phyloP scores from a whole-genome alignment of 2,797 vertebrate species.

The Uromys caudimaculatus region DNA sequence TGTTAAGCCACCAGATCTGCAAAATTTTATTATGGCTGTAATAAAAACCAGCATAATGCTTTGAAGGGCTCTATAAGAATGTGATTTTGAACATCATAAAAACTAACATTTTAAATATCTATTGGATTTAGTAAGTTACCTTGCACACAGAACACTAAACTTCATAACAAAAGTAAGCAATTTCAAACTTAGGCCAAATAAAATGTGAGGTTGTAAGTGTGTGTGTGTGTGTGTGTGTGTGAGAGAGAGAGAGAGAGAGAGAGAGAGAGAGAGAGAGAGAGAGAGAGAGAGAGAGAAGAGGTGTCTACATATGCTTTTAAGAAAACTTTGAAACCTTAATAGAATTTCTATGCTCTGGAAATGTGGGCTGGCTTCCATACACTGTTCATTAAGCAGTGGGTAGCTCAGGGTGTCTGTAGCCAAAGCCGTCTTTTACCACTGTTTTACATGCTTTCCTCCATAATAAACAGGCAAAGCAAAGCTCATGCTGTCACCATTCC shows the following conservation, averaged over 20 bases:
- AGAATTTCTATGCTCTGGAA: constrained; percentile 57
- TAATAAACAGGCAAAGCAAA: not conserved
- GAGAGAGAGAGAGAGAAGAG: not conserved
- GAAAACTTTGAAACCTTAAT: constrained; percentile 19
- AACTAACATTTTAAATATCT: constrained; percentile 16
- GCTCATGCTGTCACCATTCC: not conserved
- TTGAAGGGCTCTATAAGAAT: not conserved
- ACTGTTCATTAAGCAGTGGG: constrained; percentile 40
- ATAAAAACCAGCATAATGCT: not conserved
- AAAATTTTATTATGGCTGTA: not conserved
- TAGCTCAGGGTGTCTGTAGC: not conserved
- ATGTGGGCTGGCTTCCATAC: not conserved
- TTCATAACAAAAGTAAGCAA: not conserved
- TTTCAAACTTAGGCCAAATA: not conserved
- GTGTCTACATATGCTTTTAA: not conserved
- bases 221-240: not conserved
- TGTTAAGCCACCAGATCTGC: not conserved
- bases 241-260: not conserved
- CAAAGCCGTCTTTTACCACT: constrained; percentile 8
- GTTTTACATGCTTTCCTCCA: constrained; percentile 18
- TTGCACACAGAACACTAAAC: not conserved
- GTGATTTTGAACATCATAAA: not conserved
- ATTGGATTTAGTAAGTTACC: constrained; percentile 5
- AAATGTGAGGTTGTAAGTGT: not conserved
- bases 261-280: not conserved